These are phyloP conservation scores for Rhizomys pruinosus DNA, from an alignment of 2,113 vertebrate species.

Conservation along the genomic window DNA sequence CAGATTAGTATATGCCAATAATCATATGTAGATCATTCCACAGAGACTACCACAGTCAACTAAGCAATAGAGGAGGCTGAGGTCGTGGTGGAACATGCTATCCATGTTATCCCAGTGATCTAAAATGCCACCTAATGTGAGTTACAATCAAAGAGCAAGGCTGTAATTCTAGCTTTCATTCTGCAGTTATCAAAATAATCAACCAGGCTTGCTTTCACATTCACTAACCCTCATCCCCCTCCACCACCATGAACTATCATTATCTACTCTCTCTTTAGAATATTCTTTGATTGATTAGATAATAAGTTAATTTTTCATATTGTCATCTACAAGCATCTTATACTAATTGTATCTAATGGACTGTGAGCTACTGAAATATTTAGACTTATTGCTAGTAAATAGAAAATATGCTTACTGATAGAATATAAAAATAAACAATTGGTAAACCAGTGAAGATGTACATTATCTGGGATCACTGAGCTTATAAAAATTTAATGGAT, in stretches of 20 bases:
- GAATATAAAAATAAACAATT: conserved; percentile 77
- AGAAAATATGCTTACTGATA: conserved; percentile 77
- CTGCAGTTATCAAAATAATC: background rate
- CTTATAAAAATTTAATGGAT: conserved; percentile 77
- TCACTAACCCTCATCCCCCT: background rate
- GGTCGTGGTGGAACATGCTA: background rate
- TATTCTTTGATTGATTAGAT: conserved; percentile 81
- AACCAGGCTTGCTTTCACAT: background rate
- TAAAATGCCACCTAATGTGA: background rate
- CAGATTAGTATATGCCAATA: background rate
- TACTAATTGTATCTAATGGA: conserved; percentile 84
- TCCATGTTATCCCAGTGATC: background rate
- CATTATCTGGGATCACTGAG: conserved; percentile 73
- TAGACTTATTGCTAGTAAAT: conserved; percentile 79
- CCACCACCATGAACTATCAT: conserved; percentile 36
- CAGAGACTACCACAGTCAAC: background rate
- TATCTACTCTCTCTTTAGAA: conserved; percentile 67
- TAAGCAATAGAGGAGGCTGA: background rate
- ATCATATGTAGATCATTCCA: too few species aligned
- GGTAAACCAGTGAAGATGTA: conserved; percentile 75
- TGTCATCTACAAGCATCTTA: conserved; percentile 78
- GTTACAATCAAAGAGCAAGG: background rate
- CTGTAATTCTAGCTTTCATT: background rate
- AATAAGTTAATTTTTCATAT: conserved; percentile 82
- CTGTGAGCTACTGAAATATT: conserved; percentile 83